These are phyloP conservation scores for Platorchestia sp. DNA, from an alignment of 1,140 invertebrate genomes.

Conservation along the genomic window DNA sequence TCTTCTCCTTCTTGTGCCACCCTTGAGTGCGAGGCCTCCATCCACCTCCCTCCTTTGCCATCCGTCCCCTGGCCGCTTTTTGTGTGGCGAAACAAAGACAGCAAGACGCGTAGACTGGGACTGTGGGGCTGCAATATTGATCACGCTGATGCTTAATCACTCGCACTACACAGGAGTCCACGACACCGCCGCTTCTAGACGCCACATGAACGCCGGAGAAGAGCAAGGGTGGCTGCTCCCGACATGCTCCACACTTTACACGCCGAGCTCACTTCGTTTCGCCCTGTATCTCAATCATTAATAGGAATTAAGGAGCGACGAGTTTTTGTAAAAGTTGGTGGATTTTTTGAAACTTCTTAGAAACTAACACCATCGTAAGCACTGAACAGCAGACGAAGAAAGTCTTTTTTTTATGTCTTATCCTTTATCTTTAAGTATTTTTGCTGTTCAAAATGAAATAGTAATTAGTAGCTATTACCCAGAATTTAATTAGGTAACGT, in stretches of 20 bases:
- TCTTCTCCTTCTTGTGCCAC: conserved; percentile 53
- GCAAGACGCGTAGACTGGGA: conserved; percentile 66
- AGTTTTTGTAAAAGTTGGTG: background rate
- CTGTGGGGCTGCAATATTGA: conserved; percentile 68
- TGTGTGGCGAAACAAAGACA: conserved; percentile 68
- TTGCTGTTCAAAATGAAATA: background rate
- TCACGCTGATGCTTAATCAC: conserved; percentile 68
- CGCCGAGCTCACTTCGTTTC: background rate
- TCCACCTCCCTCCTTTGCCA: conserved; percentile 40
- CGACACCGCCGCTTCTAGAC: conserved; percentile 51
- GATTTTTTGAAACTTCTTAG: background rate
- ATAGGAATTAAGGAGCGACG: background rate
- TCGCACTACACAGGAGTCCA: conserved; percentile 66
- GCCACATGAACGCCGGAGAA: conserved; percentile 46
- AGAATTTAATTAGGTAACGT: background rate
- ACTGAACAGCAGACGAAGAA: background rate
- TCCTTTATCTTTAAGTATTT: background rate
- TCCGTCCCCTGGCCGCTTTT: conserved; percentile 62
- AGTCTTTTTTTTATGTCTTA: background rate
- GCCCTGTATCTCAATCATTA: background rate
- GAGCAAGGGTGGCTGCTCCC: conserved; percentile 14
- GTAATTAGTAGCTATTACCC: background rate
- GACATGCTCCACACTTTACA: conserved; percentile 16
- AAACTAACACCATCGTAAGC: background rate
- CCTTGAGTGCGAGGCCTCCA: conserved; percentile 54